Evolutionary conservation across 2,113 vertebrate genomes (phyloP), one percentile per base, ranked within the genome.

Genomic region (Chitala chitala): DNA sequence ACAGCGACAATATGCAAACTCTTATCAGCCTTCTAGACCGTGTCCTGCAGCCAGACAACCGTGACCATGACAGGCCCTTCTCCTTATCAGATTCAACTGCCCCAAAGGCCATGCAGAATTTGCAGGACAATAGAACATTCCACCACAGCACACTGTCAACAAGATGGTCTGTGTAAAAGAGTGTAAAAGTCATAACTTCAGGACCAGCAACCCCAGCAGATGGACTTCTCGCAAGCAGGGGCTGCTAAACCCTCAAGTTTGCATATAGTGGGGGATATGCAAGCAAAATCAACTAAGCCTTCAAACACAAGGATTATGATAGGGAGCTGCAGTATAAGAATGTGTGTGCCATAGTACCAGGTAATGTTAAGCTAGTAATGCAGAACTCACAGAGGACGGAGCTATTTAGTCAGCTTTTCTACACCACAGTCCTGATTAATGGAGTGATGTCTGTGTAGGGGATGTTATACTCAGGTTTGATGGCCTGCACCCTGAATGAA

Each of bases 21-120:
- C 76, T 80, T 31, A 71, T 78, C 22, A 13, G 24, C n/a, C 31
- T 72, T 2, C 38, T 78, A 50, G 59, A 80, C 31, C 46, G 15
- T 44, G 33, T 76, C 17, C 31, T 80, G 68, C 17, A 36, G 22
- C 1, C 75, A 76, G 44, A 36, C 46, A 36, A 3, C 33, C 3
- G 48, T 2, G 17, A 46, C 20, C 1, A 22, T 9, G 1, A 51
- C 50, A 51, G 13, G 50, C 50, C n/a, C n/a, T 51, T 0, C 3
- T 20, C 15, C 13, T 20, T 51, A 12, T 51, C 15, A 7, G 7
- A 17, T 17, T 51, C 50, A 51, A 51, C 15, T 51, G 15, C 13
- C 2, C 13, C n/a, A 51, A 17, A 51, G 13, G n/a, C 13, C 50
- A 51, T 51, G 50, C n/a, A 51, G 15, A 51, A 20, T 51, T 20